Base-by-base conservation (phyloP, 2,113 vertebrate species). In the Procavia capensis region DNA sequence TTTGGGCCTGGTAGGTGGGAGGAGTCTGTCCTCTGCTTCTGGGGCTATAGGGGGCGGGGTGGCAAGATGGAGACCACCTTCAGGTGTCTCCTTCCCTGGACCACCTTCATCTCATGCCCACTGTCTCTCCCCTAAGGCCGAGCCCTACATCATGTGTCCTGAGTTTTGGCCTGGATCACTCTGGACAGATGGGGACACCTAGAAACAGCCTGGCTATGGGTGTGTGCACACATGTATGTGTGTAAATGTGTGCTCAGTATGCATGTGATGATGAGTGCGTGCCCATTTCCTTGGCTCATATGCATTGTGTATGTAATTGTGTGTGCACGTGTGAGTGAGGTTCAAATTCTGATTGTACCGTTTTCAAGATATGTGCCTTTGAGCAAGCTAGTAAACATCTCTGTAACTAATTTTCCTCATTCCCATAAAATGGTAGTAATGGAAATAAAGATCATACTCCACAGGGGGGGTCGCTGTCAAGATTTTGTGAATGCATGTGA, bases 201-300 rank as follows among this genome's bases (percentile, higher is more conserved):
- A 25, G 61, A 86, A 24, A n/a, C 5, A 25, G 24, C 59, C 29
- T n/a, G 36, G 7, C 2, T 5, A 3, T 47, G 14, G 11, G 9
- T 0, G 0, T 50, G 59, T 34, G 5, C 1, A 2, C 6, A 0
- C 0, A 8, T 25, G 45, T 25, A 3, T 6, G 6, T 36, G 66
- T 17, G 4, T 20, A 7, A 17, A 5, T 43, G 27, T 47, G 27
- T 19, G 36, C 74, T n/a, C 5, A 0, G 36, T n/a, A 7, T 50
- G 27, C 7, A n/a, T n/a, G 68, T 74, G 61, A 59, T 82, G 72
- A 43, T 63, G 24, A 39, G 4, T 31, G 10, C 39, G 61, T 72
- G 39, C 47, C 43, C n/a, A 9, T 41, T 68, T 27, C 68, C 87
- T 54, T 39, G 45, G 45, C 61, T 76, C 25, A 17, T 16, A 11